These are phyloP conservation scores for Nyctalus aviator DNA, from an alignment of 2,797 vertebrate genomes.

Conservation along the genomic window DNA sequence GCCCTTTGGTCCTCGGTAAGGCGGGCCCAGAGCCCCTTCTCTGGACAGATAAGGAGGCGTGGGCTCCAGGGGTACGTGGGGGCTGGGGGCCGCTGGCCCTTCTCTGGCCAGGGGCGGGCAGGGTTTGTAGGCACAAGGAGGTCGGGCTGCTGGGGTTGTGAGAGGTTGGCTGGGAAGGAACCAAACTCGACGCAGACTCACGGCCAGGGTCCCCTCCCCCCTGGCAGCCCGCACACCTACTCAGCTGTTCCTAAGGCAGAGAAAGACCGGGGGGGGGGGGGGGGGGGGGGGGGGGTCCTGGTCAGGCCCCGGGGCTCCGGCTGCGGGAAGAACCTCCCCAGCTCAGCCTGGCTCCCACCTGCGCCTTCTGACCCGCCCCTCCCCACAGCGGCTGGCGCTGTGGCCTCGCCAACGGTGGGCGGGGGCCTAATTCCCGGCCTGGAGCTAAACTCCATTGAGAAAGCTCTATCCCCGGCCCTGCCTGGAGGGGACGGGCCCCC, in stretches of 20 bases:
- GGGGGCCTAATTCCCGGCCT: not conserved
- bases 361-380: not conserved
- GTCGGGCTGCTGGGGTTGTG: not conserved
- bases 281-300: not conserved
- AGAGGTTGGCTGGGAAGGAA: not conserved
- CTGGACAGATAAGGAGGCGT: not conserved
- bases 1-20: conserved; percentile 79
- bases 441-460: not conserved
- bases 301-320: not conserved
- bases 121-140: not conserved
- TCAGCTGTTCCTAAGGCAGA: conserved; percentile 38
- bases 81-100: not conserved
- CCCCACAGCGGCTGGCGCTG: not conserved
- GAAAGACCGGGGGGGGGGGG: not conserved
- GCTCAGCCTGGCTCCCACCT: not conserved
- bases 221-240: not conserved
- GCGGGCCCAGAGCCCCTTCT: conserved; percentile 47
- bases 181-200: not conserved
- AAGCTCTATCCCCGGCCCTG: not conserved
- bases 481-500: too few species aligned
- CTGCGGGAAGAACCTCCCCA: not conserved
- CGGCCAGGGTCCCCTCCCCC: not conserved
- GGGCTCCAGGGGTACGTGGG: not conserved
- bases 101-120: not conserved
- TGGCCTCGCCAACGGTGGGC: not conserved